phyloP scores from a whole-genome alignment of 1,140 invertebrate species.

The Grapholita molesta region DNA sequence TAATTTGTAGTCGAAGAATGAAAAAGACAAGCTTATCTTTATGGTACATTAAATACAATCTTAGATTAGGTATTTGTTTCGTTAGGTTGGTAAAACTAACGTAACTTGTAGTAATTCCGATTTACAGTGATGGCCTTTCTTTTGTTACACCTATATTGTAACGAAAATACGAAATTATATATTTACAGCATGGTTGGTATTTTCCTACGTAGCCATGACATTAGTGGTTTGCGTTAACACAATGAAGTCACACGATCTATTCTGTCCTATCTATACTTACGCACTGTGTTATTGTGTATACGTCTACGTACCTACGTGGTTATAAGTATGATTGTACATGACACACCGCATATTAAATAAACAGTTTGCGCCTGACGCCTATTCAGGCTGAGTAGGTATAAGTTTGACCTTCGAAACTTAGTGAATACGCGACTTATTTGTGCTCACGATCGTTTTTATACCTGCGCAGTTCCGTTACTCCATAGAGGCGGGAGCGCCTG shows the following conservation, averaged over 20 bases:
- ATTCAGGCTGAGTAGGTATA: not conserved
- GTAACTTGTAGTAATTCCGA: no score
- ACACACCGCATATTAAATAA: conserved; percentile 12
- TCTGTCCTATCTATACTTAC: not conserved
- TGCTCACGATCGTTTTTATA: conserved; percentile 10
- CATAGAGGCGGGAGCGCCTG: not conserved
- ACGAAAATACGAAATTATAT: not conserved
- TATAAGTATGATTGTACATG: conserved; percentile 1
- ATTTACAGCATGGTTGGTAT: not conserved
- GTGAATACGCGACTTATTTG: conserved; percentile 16
- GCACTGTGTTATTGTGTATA: not conserved
- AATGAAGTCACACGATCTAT: not conserved
- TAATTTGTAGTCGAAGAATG: no score
- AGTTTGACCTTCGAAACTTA: conserved; percentile 3
- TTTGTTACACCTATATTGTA: not conserved
- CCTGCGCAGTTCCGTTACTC: conserved; percentile 21
- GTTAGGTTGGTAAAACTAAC: no score
- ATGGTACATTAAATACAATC: no score
- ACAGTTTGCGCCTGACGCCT: conserved; percentile 1
- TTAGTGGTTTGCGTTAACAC: not conserved
- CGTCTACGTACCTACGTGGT: no score
- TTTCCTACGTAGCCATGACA: not conserved
- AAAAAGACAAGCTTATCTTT: no score
- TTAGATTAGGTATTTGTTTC: no score
- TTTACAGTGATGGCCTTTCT: not conserved